A percentile compares a stretch with the other conserved stretches of the same genome.
phyloP scores from a whole-genome alignment of 1,140 invertebrate genomes.

The Polypedilum vanderplanki region DNA sequence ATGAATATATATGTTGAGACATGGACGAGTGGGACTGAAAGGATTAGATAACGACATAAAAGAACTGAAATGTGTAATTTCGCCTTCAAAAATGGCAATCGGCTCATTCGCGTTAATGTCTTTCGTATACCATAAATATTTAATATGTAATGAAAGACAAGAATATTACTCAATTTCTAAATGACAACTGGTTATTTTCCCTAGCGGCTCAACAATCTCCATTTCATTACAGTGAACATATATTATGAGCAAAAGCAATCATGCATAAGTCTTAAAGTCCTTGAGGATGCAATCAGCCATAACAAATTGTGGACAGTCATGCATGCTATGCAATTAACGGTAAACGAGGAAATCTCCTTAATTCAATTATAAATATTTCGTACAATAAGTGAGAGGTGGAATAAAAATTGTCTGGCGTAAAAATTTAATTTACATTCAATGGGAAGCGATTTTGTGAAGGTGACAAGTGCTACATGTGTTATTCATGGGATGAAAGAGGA shows the following conservation, averaged over 20 bases:
- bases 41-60: background rate
- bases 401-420: no score
- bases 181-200: no score
- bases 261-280: background rate
- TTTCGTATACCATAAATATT: no score
- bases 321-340: background rate
- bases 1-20: background rate
- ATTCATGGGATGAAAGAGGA: background rate
- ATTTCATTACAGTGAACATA: no score
- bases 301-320: background rate
- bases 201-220: no score
- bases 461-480: background rate
- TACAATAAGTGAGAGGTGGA: background rate
- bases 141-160: no score
- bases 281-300: background rate
- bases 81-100: background rate
- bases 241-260: no score
- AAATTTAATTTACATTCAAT: background rate
- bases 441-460: background rate
- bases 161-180: no score
- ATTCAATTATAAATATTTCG: slow-evolving; percentile 1
- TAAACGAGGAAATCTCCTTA: background rate
- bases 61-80: background rate
- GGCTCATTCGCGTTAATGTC: background rate
- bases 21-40: slow-evolving; percentile 2